Evolutionary conservation across 2,888 invertebrate genomes (phyloP).

Genomic region (Gonocerus acuteangulatus): DNA sequence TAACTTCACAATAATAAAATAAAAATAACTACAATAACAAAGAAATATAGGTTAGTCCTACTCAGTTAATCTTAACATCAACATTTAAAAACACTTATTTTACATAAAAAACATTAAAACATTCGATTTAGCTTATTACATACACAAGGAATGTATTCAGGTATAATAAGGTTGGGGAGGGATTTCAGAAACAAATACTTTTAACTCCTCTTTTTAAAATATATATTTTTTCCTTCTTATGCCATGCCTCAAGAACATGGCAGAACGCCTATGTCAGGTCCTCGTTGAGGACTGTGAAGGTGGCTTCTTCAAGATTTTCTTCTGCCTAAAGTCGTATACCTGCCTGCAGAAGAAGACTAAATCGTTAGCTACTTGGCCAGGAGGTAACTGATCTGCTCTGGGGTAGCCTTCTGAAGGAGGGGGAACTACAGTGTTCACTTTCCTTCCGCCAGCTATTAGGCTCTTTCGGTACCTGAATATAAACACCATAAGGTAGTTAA

Average conservation of each 20-base stretch:
- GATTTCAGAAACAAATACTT: not conserved
- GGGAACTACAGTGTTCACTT: conserved; percentile 48
- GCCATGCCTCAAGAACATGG: not conserved
- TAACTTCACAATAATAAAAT: conserved; percentile 16
- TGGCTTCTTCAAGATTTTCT: conserved; percentile 49
- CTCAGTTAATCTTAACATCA: conserved; percentile 7
- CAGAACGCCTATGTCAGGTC: not conserved
- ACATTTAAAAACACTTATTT: conserved; percentile 13
- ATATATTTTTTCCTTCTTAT: not conserved
- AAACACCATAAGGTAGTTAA: conserved; percentile 23
- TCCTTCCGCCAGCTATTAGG: conserved; percentile 56
- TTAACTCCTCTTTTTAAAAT: not conserved
- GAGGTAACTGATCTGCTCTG: conserved; percentile 52
- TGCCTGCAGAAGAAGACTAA: conserved; percentile 90
- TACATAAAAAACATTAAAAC: conserved; percentile 18
- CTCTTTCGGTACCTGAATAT: conserved; percentile 71
- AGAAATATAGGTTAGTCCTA: conserved; percentile 5
- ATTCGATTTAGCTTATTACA: conserved; percentile 3
- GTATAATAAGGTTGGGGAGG: too few species aligned
- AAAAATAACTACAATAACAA: conserved; percentile 15
- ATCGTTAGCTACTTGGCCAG: conserved; percentile 63
- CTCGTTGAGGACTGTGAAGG: conserved; percentile 4
- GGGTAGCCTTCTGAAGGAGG: conserved; percentile 56
- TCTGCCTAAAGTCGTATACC: conserved; percentile 90
- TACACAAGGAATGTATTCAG: conserved; percentile 7